Evolutionary conservation across 2,888 invertebrate genomes (phyloP).

Genomic region (Lasioglossum leucozonium): DNA sequence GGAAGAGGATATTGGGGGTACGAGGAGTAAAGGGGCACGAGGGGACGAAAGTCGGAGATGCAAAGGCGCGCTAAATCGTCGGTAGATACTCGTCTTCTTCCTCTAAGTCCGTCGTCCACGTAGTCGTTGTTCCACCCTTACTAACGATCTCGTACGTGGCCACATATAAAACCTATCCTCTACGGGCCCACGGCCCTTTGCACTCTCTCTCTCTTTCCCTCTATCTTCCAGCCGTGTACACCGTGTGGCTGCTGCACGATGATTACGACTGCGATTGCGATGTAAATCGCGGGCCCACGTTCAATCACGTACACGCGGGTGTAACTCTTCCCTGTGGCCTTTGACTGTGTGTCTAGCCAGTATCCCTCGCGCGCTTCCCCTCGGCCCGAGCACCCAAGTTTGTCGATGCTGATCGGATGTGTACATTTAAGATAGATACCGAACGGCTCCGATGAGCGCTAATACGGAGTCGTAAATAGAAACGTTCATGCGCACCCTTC

Average conservation of each 20-base stretch:
- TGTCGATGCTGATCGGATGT: conserved; percentile 54
- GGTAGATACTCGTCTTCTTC: conserved; percentile 66
- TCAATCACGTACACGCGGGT: conserved; percentile 79
- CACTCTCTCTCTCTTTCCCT: conserved; percentile 29
- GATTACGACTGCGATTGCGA: conserved; percentile 82
- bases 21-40: conserved; percentile 34
- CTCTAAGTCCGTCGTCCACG: conserved; percentile 52
- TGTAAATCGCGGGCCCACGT: conserved; percentile 81
- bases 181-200: conserved; percentile 21
- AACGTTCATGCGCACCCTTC: conserved; percentile 15
- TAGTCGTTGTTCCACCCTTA: conserved; percentile 72
- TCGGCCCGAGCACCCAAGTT: neutral
- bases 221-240: conserved; percentile 43
- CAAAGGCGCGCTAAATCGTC: conserved; percentile 73
- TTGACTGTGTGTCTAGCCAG: conserved; percentile 68
- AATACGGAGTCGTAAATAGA: conserved; percentile 53
- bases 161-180: conserved; percentile 54
- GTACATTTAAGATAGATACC: conserved; percentile 56
- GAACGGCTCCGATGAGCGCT: conserved; percentile 41
- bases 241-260: conserved; percentile 70
- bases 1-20: conserved; percentile 34
- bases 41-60: conserved; percentile 66
- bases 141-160: conserved; percentile 80
- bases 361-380: conserved; percentile 3
- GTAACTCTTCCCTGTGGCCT: conserved; percentile 71